Evolutionary conservation across 2,888 invertebrate species (phyloP).

Genomic region (Aphelenchoides bicaudatus): DNA sequence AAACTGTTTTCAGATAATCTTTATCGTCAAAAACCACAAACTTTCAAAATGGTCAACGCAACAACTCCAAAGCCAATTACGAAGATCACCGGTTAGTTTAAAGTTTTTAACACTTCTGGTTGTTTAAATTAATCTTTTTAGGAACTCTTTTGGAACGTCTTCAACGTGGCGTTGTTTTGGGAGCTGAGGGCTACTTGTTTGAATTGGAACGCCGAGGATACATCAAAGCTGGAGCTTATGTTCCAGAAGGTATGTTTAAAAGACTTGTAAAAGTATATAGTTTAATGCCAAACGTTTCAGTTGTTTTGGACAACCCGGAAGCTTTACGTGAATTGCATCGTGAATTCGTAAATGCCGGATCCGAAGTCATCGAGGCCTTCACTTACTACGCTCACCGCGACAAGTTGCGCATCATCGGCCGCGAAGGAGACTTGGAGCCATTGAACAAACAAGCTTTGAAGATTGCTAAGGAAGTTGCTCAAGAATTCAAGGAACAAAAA

Average conservation of each 20-base stretch:
- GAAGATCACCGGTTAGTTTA: constrained; percentile 9
- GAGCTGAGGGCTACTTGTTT: constrained; percentile 60
- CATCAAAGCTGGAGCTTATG: constrained; percentile 63
- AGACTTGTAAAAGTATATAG: no score
- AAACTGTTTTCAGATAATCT: no score
- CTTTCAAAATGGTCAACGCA: constrained; percentile 4
- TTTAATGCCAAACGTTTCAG: no score
- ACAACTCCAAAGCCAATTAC: not conserved
- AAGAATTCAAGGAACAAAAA: constrained; percentile 36
- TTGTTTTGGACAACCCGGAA: constrained; percentile 21
- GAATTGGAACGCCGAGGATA: constrained; percentile 63
- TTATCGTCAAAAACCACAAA: no score
- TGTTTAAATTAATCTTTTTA: constrained; percentile 9
- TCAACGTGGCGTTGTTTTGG: constrained; percentile 13
- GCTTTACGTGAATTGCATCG: constrained; percentile 44
- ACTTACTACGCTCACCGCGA: constrained; percentile 61
- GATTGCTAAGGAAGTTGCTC: constrained; percentile 59
- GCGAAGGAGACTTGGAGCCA: constrained; percentile 56
- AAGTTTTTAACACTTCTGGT: not conserved
- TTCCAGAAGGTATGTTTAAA: no score
- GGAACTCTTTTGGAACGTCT: constrained; percentile 16
- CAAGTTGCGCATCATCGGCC: constrained; percentile 54
- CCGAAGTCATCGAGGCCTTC: constrained; percentile 60
- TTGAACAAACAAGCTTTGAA: constrained; percentile 56
- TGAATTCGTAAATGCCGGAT: constrained; percentile 61